phyloP scores from a whole-genome alignment of 2,797 vertebrate species.

The Brachyrhaphis roseni region DNA sequence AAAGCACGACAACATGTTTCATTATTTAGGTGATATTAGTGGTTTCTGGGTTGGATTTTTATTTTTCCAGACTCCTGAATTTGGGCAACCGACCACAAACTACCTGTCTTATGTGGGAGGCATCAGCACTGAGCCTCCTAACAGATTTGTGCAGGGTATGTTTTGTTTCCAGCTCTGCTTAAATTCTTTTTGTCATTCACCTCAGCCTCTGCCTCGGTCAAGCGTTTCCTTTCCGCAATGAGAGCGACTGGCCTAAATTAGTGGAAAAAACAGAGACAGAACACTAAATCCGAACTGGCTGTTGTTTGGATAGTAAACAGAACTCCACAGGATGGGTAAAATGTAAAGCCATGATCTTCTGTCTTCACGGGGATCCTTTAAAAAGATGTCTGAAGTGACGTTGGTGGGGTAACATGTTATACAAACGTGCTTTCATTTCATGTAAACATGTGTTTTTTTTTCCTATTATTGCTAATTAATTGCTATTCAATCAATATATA shows the following conservation, averaged over 20 bases:
- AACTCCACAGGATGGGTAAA: slow-evolving; percentile 3
- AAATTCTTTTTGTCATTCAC: slow-evolving; percentile 59
- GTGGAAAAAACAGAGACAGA: slow-evolving; percentile 36
- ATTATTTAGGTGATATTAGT: background rate
- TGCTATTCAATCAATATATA: background rate
- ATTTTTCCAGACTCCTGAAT: background rate
- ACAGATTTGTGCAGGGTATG: slow-evolving; percentile 35
- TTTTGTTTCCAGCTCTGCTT: slow-evolving; percentile 45
- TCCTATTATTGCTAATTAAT: background rate
- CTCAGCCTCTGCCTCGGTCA: slow-evolving; percentile 38
- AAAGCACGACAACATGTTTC: background rate
- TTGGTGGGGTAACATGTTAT: slow-evolving; percentile 8
- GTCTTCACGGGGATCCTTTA: background rate
- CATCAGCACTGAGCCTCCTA: slow-evolving; percentile 23
- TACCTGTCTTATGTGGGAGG: slow-evolving; percentile 1
- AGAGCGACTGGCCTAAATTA: slow-evolving; percentile 49
- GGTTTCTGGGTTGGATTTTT: background rate
- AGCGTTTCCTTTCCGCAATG: slow-evolving; percentile 35
- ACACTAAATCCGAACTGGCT: slow-evolving; percentile 18
- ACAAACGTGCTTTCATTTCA: background rate
- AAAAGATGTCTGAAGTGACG: background rate
- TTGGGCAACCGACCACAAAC: background rate
- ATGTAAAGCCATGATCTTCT: slow-evolving; percentile 23
- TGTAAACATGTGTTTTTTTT: background rate
- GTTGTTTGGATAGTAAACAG: slow-evolving; percentile 17